Conservation (phyloP, 1,140 invertebrate genomes). For the Caenorhabditis latens region DNA sequence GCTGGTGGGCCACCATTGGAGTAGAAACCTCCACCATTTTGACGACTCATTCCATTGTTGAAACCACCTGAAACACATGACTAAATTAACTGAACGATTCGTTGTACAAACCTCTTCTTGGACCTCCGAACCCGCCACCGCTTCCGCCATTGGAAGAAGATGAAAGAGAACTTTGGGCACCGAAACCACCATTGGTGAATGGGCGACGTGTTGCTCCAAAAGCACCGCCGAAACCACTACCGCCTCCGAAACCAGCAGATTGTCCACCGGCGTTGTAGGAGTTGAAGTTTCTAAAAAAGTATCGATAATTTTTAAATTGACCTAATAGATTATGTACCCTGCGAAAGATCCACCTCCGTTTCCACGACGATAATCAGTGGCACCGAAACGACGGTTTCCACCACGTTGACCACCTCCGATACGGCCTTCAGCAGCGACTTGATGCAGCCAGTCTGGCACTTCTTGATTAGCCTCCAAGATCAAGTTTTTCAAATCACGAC, state of each 20-base stretch:
- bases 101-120: conserved; percentile 4
- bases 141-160: not conserved
- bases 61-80: not conserved
- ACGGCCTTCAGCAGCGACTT: conserved; percentile 66
- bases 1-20: not conserved
- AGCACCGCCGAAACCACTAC: not conserved
- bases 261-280: not conserved
- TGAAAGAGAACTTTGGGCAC: conserved; percentile 14
- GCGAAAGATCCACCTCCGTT: conserved; percentile 46
- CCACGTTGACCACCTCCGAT: conserved; percentile 40
- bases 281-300: conserved; percentile 19
- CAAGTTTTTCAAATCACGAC: conserved; percentile 90
- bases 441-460: conserved; percentile 68
- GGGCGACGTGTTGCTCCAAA: conserved; percentile 20
- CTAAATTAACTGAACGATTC: not conserved
- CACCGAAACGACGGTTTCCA: conserved; percentile 70
- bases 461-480: conserved; percentile 93
- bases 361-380: conserved; percentile 61
- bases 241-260: not conserved
- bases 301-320: not conserved
- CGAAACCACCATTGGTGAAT: conserved; percentile 27
- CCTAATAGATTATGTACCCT: not conserved
- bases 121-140: not conserved
- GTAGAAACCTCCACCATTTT: not conserved
- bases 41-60: conserved; percentile 40